These are phyloP conservation scores for Cherax quadricarinatus DNA, from an alignment of 1,140 invertebrate genomes.

Conservation along the genomic window DNA sequence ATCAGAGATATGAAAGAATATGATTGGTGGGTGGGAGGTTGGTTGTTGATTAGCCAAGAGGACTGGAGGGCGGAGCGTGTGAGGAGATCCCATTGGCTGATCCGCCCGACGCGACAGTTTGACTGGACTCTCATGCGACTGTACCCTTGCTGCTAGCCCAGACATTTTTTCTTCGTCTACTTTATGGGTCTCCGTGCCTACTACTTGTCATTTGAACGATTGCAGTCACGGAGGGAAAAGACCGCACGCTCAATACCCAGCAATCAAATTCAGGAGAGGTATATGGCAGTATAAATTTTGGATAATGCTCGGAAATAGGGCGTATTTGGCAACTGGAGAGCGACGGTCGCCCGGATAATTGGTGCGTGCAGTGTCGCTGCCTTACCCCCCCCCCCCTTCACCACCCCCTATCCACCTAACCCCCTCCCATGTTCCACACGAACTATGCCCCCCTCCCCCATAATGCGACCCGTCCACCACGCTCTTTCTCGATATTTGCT, in stretches of 20 bases:
- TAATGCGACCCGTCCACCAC: background rate
- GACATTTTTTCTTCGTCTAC: background rate
- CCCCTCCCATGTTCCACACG: background rate
- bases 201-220: conserved; percentile 31
- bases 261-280: background rate
- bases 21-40: background rate
- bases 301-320: background rate
- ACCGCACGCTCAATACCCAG: background rate
- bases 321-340: background rate
- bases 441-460: too few relatives aligned
- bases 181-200: background rate
- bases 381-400: background rate
- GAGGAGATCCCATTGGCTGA: conserved; percentile 1
- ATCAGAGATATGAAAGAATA: background rate
- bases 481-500: background rate
- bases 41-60: conserved; percentile 34
- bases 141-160: background rate
- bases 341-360: conserved; percentile 9
- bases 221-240: conserved; percentile 6
- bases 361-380: background rate
- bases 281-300: background rate
- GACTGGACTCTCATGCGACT: background rate
- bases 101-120: background rate
- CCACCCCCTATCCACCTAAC: background rate
- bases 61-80: background rate